These are phyloP conservation scores for Cotesia chilonis DNA, from an alignment of 1,140 invertebrate genomes.

Conservation along the genomic window DNA sequence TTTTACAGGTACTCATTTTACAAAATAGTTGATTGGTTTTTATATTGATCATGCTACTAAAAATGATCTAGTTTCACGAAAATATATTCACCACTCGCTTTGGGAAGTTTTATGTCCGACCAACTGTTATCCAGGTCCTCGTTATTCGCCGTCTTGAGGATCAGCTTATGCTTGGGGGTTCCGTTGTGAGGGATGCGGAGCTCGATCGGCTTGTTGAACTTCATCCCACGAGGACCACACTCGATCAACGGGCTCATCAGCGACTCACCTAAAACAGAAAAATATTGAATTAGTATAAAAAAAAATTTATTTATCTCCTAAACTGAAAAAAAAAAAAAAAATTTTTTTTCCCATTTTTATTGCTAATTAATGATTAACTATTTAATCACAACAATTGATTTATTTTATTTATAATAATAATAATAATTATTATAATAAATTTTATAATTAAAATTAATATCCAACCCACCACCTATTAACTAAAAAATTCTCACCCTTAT, in stretches of 20 bases:
- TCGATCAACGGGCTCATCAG: slow-evolving; percentile 92
- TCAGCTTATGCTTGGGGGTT: slow-evolving; percentile 74
- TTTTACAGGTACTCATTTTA: slow-evolving; percentile 13
- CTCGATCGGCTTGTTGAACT: slow-evolving; percentile 88
- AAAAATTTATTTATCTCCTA: not conserved
- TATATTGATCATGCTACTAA: slow-evolving; percentile 56
- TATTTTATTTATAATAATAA: too few relatives aligned
- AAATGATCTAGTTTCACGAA: slow-evolving; percentile 91
- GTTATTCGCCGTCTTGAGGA: slow-evolving; percentile 83
- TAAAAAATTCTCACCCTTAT: slow-evolving; percentile 54
- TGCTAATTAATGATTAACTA: too few relatives aligned
- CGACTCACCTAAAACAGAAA: slow-evolving; percentile 79
- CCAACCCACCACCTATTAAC: slow-evolving; percentile 33
- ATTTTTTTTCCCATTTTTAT: too few relatives aligned
- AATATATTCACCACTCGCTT: slow-evolving; percentile 83
- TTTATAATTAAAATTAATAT: not conserved
- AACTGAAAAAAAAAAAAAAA: too few relatives aligned
- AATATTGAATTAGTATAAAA: slow-evolving; percentile 12
- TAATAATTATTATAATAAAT: not conserved
- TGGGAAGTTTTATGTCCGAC: slow-evolving; percentile 79
- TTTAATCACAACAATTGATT: too few relatives aligned
- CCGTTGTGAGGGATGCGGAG: slow-evolving; percentile 81
- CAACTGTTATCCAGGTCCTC: slow-evolving; percentile 66
- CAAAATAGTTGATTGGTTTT: not conserved
- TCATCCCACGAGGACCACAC: slow-evolving; percentile 92